phyloP scores from a whole-genome alignment of 2,888 invertebrate species.

The Ceraclea dissimilis region DNA sequence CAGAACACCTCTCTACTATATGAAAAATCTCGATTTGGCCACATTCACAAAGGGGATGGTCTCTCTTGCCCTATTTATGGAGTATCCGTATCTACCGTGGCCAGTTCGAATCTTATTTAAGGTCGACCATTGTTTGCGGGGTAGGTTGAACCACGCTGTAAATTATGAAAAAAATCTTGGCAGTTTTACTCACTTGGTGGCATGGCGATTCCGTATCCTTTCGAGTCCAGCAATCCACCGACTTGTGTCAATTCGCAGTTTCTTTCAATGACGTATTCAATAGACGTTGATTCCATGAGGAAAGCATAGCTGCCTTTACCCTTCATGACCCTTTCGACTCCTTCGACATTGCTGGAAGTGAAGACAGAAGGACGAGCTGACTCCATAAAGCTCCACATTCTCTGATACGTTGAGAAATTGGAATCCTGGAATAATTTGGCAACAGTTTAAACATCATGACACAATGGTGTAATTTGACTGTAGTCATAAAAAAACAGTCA shows the following conservation, averaged over 20 bases:
- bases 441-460: no score
- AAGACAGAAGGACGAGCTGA: slow-evolving; percentile 83
- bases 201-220: slow-evolving; percentile 93
- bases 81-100: no score
- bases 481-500: no score
- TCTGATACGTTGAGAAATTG: slow-evolving; percentile 85
- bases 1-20: no score
- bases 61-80: no score
- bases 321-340: slow-evolving; percentile 80
- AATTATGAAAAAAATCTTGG: no score
- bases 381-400: slow-evolving; percentile 95
- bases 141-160: no score
- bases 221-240: slow-evolving; percentile 86
- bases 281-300: slow-evolving; percentile 94
- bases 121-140: no score
- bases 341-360: slow-evolving; percentile 77
- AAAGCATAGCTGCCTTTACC: slow-evolving; percentile 88
- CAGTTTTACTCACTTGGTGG: slow-evolving; percentile 61
- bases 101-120: no score
- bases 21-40: no score
- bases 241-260: slow-evolving; percentile 88
- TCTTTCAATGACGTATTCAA: slow-evolving; percentile 88
- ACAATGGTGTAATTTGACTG: no score
- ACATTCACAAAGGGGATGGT: no score
- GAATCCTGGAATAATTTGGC: slow-evolving; percentile 61